These are phyloP conservation scores for Volucella bombylans DNA, from an alignment of 2,888 invertebrate species.

Conservation along the genomic window DNA sequence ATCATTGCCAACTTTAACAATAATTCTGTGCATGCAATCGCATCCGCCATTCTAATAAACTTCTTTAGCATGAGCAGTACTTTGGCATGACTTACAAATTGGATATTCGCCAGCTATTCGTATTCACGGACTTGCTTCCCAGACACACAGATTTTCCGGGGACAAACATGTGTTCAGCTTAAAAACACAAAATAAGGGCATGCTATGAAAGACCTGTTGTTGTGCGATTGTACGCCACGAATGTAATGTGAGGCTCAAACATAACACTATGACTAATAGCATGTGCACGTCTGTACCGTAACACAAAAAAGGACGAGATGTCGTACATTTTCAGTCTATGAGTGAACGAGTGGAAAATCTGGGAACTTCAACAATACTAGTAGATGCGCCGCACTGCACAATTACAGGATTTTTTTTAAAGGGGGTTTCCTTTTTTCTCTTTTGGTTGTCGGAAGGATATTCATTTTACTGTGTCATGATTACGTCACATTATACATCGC, in stretches of 20 bases:
- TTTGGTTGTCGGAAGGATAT: not conserved
- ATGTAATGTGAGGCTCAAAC: slow-evolving; percentile 15
- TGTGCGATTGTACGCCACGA: not conserved
- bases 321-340: not conserved
- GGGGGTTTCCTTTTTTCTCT: not conserved
- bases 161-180: not conserved
- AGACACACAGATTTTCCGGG: not conserved
- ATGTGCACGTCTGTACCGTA: slow-evolving; percentile 9
- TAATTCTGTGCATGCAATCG: no score
- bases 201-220: slow-evolving; percentile 21
- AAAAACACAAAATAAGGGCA: slow-evolving; percentile 6
- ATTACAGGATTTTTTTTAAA: slow-evolving; percentile 2
- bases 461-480: not conserved
- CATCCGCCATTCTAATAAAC: no score
- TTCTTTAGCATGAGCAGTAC: no score
- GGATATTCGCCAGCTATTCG: no score
- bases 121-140: not conserved
- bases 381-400: slow-evolving; percentile 10
- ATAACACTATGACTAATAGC: slow-evolving; percentile 26
- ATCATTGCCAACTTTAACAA: no score
- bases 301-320: slow-evolving; percentile 7
- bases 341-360: slow-evolving; percentile 33
- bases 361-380: slow-evolving; percentile 23
- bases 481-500: not conserved
- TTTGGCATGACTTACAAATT: no score